Evolutionary conservation across 2,113 vertebrate genomes (phyloP).

Genomic region (Numida meleagris): DNA sequence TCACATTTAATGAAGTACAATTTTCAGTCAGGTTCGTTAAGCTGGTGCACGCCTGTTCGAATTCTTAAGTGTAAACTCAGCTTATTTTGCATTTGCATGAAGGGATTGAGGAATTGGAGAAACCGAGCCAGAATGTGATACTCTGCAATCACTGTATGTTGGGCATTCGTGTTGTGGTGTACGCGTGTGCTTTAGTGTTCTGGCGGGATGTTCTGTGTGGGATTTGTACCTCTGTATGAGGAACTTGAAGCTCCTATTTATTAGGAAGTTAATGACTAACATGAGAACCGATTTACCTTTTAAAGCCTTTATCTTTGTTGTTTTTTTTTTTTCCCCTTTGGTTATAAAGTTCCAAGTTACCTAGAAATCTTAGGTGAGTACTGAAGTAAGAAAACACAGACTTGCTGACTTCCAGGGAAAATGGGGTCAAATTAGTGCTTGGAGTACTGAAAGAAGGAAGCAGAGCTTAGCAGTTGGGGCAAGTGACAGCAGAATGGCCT

Average conservation of each 20-base stretch:
- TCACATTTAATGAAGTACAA: constrained; percentile 2
- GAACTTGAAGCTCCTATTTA: background rate
- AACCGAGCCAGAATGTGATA: background rate
- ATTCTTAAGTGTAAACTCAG: background rate
- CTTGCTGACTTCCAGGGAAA: background rate
- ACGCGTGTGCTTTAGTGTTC: background rate
- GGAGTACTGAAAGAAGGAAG: background rate
- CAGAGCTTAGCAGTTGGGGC: background rate
- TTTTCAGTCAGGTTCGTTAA: background rate
- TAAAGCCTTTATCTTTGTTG: background rate
- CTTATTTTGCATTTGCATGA: background rate
- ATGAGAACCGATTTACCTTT: background rate
- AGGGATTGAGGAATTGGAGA: background rate
- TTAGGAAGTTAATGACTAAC: background rate
- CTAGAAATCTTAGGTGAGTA: background rate
- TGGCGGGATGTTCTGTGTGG: background rate
- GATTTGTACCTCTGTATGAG: background rate
- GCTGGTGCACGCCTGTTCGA: background rate
- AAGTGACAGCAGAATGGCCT: background rate
- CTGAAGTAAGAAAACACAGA: background rate
- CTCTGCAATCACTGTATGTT: background rate
- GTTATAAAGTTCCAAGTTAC: background rate
- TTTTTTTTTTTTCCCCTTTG: background rate
- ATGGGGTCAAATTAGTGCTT: background rate
- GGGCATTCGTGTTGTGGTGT: background rate